A percentile compares a stretch with the other conserved stretches of the same genome.
Evolutionary conservation across 2,797 vertebrate genomes (phyloP).

Genomic region (Gymnoscopelus braueri): DNA sequence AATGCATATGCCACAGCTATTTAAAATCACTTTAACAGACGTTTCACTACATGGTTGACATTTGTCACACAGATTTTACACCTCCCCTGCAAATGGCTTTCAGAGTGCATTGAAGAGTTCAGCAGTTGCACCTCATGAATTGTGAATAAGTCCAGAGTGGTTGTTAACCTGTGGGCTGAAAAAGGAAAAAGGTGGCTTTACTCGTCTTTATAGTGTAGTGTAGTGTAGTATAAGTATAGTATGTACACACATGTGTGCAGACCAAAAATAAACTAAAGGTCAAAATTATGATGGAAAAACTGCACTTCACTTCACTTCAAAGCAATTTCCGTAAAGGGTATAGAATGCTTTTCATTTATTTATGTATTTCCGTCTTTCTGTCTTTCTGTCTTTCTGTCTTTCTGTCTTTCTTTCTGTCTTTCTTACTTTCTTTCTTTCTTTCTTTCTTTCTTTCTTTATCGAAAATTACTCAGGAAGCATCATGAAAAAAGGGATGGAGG

Average conservation of each 20-base stretch:
- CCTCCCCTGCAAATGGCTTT: slow-evolving; percentile 56
- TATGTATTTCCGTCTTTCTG: no score
- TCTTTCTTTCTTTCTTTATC: background rate
- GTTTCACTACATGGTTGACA: slow-evolving; percentile 36
- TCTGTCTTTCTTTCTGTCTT: no score
- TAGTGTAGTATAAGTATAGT: slow-evolving; percentile 12
- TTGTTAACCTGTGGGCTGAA: slow-evolving; percentile 30
- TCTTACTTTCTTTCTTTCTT: no score
- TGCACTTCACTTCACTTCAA: slow-evolving; percentile 1
- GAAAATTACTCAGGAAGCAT: slow-evolving; percentile 19
- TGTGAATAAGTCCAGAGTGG: slow-evolving; percentile 43
- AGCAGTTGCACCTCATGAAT: slow-evolving; percentile 54
- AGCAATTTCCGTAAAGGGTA: slow-evolving; percentile 24
- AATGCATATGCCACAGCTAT: slow-evolving; percentile 16
- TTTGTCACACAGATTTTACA: slow-evolving; percentile 51
- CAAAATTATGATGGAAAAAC: slow-evolving; percentile 13
- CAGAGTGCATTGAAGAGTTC: slow-evolving; percentile 42
- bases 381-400: no score
- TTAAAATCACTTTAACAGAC: slow-evolving; percentile 22
- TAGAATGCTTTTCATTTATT: slow-evolving; percentile 9
- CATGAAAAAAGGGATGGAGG: slow-evolving; percentile 16
- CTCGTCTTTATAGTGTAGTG: slow-evolving; percentile 19
- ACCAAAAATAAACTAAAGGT: slow-evolving; percentile 10
- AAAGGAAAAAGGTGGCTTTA: slow-evolving; percentile 6
- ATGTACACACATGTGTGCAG: background rate